These are phyloP conservation scores for Diglossa cyanea DNA, from an alignment of 2,797 vertebrate species.

Conservation along the genomic window DNA sequence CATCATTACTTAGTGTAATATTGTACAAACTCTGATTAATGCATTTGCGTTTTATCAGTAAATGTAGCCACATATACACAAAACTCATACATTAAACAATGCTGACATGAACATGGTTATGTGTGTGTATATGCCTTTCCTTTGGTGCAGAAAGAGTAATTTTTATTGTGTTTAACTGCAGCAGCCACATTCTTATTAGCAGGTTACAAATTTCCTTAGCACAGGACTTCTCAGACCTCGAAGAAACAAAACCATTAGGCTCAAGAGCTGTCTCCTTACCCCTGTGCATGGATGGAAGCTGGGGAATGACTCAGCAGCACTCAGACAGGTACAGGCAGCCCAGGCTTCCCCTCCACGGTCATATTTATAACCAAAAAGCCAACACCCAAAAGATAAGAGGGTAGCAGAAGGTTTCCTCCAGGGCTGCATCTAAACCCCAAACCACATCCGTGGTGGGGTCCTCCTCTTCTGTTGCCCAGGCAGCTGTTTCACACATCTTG, in stretches of 20 bases:
- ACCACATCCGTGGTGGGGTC: background rate
- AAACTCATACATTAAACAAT: background rate
- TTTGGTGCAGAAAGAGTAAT: background rate
- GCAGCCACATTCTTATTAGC: background rate
- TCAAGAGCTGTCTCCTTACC: background rate
- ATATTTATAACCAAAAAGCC: background rate
- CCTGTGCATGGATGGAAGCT: background rate
- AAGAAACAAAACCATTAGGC: background rate
- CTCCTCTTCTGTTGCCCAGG: background rate
- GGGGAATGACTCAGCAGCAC: background rate
- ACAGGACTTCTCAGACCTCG: background rate
- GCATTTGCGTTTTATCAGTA: background rate
- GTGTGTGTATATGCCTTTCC: background rate
- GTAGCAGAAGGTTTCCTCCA: background rate
- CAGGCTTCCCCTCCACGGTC: background rate
- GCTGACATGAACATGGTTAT: background rate
- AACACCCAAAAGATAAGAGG: background rate
- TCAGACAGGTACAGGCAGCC: background rate
- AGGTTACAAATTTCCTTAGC: background rate
- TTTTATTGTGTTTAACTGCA: constrained; percentile 8
- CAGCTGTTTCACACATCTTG: background rate
- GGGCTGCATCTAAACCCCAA: background rate
- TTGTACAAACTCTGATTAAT: background rate
- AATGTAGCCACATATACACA: background rate
- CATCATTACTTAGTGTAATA: background rate